Percentiles rank a stretch among this genome's conserved stretches.
Evolutionary conservation across 2,888 invertebrate genomes (phyloP).

Genomic region (Sphinx pinastri): DNA sequence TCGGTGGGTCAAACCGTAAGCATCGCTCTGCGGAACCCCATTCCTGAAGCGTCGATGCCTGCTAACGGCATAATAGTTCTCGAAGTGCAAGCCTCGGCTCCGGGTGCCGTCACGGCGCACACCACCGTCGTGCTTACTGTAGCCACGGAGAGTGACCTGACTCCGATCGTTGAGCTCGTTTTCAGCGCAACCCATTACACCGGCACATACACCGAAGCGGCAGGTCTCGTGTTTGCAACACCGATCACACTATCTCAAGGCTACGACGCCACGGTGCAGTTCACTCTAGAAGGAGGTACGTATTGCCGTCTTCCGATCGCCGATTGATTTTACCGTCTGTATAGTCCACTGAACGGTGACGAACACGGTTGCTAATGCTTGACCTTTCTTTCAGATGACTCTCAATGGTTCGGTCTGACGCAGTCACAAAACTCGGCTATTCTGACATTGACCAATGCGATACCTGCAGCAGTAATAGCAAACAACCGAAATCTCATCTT

Average conservation of each 20-base stretch:
- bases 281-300: conserved; percentile 16
- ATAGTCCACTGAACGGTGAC: too few species aligned
- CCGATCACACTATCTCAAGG: conserved; percentile 10
- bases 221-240: conserved; percentile 31
- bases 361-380: neutral
- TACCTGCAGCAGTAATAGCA: neutral
- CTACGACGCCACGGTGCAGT: neutral
- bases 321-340: too few species aligned
- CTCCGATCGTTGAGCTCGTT: conserved; percentile 31
- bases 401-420: neutral
- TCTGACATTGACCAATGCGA: conserved; percentile 1
- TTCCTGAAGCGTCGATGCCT: neutral
- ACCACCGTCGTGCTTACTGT: conserved; percentile 2
- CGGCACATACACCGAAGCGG: conserved; percentile 36
- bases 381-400: neutral
- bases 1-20: neutral
- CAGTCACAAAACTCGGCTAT: neutral
- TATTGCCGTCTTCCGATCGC: neutral
- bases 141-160: neutral
- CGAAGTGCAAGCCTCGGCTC: neutral
- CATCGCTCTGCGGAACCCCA: neutral
- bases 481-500: conserved; percentile 37
- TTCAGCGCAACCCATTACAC: conserved; percentile 43
- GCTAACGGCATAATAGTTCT: neutral
- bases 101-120: neutral